Evolutionary conservation across 1,140 invertebrate genomes (phyloP).

Genomic region (Mactra quadrangularis): DNA sequence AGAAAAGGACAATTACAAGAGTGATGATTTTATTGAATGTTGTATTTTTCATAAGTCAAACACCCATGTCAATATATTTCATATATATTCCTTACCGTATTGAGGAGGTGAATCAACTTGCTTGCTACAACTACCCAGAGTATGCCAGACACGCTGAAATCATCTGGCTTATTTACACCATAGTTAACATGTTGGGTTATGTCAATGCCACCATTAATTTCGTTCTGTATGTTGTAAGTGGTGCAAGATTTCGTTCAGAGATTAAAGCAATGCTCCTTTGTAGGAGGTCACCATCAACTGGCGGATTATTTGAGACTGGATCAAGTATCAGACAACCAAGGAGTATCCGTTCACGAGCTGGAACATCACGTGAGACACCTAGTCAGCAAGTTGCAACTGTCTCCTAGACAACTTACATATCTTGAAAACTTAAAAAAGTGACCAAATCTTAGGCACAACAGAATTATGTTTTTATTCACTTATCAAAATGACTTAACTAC

Average conservation of each 20-base stretch:
- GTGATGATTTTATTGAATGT: constrained; percentile 35
- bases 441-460: too few relatives aligned
- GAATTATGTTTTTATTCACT: too few relatives aligned
- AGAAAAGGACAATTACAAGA: constrained; percentile 14
- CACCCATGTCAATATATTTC: constrained; percentile 36
- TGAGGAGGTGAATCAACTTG: neutral
- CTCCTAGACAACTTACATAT: too few relatives aligned
- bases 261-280: constrained; percentile 15
- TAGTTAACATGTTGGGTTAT: constrained; percentile 18
- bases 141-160: constrained; percentile 17
- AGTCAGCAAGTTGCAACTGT: too few relatives aligned
- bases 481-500: too few relatives aligned
- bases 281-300: neutral
- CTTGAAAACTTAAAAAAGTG: too few relatives aligned
- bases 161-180: constrained; percentile 34
- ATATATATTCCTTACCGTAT: constrained; percentile 37
- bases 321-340: neutral
- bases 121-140: constrained; percentile 23
- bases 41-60: constrained; percentile 47
- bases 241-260: constrained; percentile 28
- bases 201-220: constrained; percentile 45
- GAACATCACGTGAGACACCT: too few relatives aligned
- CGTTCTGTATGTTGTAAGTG: constrained; percentile 27
- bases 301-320: constrained; percentile 7
- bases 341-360: too few relatives aligned